Percentiles rank a stretch among this genome's conserved stretches.
phyloP scores from a whole-genome alignment of 1,140 invertebrate species.

The Cephus cinctus region DNA sequence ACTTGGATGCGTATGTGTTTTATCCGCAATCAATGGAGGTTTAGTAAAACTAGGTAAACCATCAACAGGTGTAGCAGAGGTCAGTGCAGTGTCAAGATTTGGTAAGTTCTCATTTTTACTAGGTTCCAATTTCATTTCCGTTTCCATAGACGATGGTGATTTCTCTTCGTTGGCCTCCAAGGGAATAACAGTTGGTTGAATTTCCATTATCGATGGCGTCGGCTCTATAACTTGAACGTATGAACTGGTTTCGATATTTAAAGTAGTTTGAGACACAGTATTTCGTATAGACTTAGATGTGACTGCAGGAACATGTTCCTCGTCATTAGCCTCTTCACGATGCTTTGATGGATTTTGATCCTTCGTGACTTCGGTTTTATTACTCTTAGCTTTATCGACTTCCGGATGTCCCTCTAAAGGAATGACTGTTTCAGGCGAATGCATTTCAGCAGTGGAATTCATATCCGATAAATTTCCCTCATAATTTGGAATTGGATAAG shows the following conservation, averaged over 20 bases:
- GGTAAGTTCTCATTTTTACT: not conserved
- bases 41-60: not conserved
- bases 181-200: conserved; percentile 30
- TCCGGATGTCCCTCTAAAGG: conserved; percentile 16
- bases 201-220: conserved; percentile 26
- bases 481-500: conserved; percentile 8
- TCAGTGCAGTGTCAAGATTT: no score
- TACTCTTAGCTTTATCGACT: conserved; percentile 3
- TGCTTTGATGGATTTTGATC: not conserved
- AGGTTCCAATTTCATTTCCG: not conserved
- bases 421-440: conserved; percentile 12
- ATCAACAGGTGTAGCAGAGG: not conserved
- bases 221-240: conserved; percentile 47
- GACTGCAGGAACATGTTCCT: conserved; percentile 14
- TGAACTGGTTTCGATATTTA: conserved; percentile 49
- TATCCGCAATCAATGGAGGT: not conserved
- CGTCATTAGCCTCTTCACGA: not conserved
- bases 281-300: conserved; percentile 21
- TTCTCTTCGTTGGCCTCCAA: conserved; percentile 18
- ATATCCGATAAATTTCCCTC: not conserved
- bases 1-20: not conserved
- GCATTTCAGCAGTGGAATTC: not conserved
- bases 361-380: not conserved
- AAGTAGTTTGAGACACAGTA: conserved; percentile 35
- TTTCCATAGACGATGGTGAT: not conserved